Base-by-base conservation (phyloP, 2,888 invertebrate species). In the Pherbina coryleti region DNA sequence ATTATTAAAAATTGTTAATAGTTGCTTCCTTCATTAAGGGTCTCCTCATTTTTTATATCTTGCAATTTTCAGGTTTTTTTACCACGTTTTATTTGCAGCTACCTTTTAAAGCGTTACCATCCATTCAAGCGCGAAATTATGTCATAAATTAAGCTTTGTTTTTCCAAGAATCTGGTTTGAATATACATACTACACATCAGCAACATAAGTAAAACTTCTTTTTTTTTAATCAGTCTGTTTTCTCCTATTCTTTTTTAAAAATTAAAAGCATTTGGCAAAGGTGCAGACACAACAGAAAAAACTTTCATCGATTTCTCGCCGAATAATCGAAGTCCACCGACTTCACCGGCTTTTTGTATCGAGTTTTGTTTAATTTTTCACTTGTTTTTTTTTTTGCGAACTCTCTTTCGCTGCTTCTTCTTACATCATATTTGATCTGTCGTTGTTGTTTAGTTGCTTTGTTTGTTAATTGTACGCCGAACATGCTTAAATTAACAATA, bases 271-370 rank as follows among this genome's bases (percentile, higher is more conserved):
- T 67, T 55, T 31, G 62, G 34, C 53, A 74, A 62, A 74, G 28
- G 25, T 37, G 51, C 51, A 34, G 31, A 25, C 44, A 51, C 51
- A 74, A 62, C n/a, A 62, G 34, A 37, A 72, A 62, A 64, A 25
- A 49, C 49, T 69, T 71, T 31, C 69, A 55, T 71, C 71, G 71
- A 71, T 71, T 71, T 55, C 55, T 53, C 55, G 31, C 55, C 55
- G 19, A 67, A 67, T 49, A 49, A 49, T 71, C 44, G 55, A 22
- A 19, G 31, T 28, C 64, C n/a, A 82, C 82, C 80, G 82, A 83
- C 80, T 83, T 84, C 83, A 84, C 85, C 85, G 85, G 85, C 84
- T 85, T 83, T 83, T 82, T 83, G 83, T 84, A 22, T 5, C 28
- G 22, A 78, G 71, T 74, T 64, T 64, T 79, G 66, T 60, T 84